A percentile compares a stretch with the other conserved stretches of the same genome.
phyloP scores from a whole-genome alignment of 2,797 vertebrate species.

The Scolopax bukidnonensis region DNA sequence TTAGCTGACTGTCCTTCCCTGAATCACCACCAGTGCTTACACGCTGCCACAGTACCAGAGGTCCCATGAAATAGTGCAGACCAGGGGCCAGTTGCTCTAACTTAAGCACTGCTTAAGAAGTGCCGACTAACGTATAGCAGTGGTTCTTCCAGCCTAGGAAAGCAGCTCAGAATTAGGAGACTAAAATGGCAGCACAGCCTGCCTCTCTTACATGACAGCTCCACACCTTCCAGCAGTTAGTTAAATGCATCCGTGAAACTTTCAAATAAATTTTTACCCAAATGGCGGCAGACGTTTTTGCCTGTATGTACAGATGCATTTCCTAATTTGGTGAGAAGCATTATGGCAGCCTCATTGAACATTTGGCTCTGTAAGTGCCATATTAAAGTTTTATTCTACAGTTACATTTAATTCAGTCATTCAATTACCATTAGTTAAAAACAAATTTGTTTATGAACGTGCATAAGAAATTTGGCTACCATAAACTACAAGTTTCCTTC shows the following conservation, averaged over 20 bases:
- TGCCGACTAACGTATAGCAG: background rate
- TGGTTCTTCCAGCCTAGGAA: background rate
- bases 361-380: background rate
- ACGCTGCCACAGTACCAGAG: rapidly evolving
- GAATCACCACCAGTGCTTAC: background rate
- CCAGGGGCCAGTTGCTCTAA: background rate
- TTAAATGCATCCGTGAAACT: background rate
- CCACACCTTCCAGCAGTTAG: background rate
- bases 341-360: background rate
- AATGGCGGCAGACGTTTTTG: background rate
- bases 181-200: background rate
- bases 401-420: background rate
- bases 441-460: background rate
- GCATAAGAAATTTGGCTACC: background rate
- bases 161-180: background rate
- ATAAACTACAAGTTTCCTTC: background rate
- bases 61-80: background rate
- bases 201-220: background rate
- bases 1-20: background rate
- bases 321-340: background rate
- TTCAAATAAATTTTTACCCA: background rate
- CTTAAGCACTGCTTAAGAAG: background rate
- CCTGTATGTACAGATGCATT: background rate
- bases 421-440: background rate
- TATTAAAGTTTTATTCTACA: background rate